phyloP scores from a whole-genome alignment of 2,888 invertebrate species.

The Liposcelis brunnea region DNA sequence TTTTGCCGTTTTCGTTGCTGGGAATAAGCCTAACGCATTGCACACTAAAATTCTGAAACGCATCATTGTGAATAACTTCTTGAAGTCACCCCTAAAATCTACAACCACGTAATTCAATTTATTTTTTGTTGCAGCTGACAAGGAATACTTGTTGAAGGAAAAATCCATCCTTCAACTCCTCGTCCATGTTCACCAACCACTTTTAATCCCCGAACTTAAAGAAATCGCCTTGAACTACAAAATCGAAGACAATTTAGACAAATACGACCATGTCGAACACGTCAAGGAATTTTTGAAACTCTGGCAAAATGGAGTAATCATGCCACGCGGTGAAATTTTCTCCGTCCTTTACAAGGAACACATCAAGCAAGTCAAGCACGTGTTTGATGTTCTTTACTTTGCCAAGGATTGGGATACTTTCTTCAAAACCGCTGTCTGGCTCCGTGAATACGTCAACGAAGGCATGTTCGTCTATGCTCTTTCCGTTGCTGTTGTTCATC shows the following conservation, averaged over 20 bases:
- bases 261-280: neutral
- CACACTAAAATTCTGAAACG: too few relatives aligned
- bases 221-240: constrained; percentile 7
- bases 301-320: constrained; percentile 13
- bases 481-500: constrained; percentile 39
- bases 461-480: constrained; percentile 45
- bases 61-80: too few relatives aligned
- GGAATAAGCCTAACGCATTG: too few relatives aligned
- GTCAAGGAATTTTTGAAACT: constrained; percentile 17
- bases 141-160: constrained; percentile 8
- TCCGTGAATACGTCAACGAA: constrained; percentile 43
- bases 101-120: too few relatives aligned
- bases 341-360: constrained; percentile 19
- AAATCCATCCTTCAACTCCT: constrained; percentile 8
- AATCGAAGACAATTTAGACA: constrained; percentile 5
- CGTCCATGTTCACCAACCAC: constrained; percentile 6
- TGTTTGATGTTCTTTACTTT: constrained; percentile 37
- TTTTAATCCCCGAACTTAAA: constrained; percentile 3
- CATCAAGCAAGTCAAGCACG: constrained; percentile 18
- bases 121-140: constrained; percentile 4
- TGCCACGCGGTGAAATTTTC: constrained; percentile 20
- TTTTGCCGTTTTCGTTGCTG: too few relatives aligned
- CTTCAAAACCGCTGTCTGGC: constrained; percentile 45
- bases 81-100: too few relatives aligned
- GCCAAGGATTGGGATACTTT: constrained; percentile 43